Conservation (phyloP, 2,888 invertebrate genomes). For the Stegana nigrithorax region DNA sequence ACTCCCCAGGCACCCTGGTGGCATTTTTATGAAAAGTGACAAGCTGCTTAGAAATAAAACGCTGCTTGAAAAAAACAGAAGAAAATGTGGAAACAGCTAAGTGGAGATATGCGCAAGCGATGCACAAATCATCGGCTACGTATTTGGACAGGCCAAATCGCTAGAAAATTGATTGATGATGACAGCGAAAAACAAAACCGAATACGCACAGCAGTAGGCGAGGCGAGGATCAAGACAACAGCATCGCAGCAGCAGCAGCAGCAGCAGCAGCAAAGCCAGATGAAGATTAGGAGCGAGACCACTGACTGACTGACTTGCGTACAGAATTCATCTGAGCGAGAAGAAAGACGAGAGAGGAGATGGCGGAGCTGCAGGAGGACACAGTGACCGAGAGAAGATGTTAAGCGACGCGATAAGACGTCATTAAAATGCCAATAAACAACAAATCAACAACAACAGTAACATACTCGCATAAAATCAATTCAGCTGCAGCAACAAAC, state of each 20-base stretch:
- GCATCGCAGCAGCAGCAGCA: background rate
- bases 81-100: background rate
- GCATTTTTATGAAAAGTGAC: background rate
- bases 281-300: background rate
- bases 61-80: background rate
- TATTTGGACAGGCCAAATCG: slow-evolving; percentile 11
- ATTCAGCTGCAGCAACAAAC: background rate
- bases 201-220: too few species aligned
- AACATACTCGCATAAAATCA: too few species aligned
- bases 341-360: background rate
- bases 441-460: too few species aligned
- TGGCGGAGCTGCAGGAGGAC: background rate
- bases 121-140: slow-evolving; percentile 13
- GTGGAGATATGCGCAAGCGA: slow-evolving; percentile 7
- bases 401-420: slow-evolving; percentile 8
- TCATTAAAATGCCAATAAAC: slow-evolving; percentile 17
- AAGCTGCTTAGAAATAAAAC: background rate
- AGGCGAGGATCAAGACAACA: too few species aligned
- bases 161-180: slow-evolving; percentile 17
- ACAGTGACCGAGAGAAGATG: too few species aligned
- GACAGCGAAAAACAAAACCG: too few species aligned
- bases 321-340: too few species aligned
- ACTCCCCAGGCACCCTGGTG: background rate
- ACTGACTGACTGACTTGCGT: background rate
- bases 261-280: background rate